A percentile compares a stretch with the other conserved stretches of the same genome.
Evolutionary conservation across 2,113 vertebrate genomes (phyloP).

Genomic region (Cariama cristata): DNA sequence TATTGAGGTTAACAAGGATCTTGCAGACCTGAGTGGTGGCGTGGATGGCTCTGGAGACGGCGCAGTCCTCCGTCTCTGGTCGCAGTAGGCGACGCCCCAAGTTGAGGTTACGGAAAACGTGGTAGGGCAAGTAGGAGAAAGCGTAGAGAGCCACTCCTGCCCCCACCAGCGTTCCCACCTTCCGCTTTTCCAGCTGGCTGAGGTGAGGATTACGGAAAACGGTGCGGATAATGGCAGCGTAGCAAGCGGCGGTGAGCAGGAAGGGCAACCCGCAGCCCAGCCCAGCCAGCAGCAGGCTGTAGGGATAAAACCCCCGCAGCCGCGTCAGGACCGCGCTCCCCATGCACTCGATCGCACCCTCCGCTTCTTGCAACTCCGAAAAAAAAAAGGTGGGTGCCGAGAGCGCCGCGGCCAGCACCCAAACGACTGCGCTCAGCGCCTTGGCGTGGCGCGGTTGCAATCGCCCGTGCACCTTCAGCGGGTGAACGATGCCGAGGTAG

Average conservation of each 20-base stretch:
- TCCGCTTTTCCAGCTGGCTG: constrained; percentile 71
- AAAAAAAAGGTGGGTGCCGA: constrained; percentile 77
- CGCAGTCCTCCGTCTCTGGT: fast-evolving
- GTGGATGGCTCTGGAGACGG: neutral
- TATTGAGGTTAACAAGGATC: constrained; percentile 79
- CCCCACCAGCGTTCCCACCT: constrained; percentile 74
- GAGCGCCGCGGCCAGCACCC: constrained; percentile 69
- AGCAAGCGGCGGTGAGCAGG: constrained; percentile 77
- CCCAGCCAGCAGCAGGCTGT: constrained; percentile 67
- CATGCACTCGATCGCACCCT: neutral
- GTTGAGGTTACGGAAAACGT: constrained; percentile 68
- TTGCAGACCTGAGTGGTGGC: constrained; percentile 76
- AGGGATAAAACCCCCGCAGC: constrained; percentile 19
- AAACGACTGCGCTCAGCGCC: constrained; percentile 58
- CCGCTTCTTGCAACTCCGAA: neutral
- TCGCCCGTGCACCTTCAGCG: constrained; percentile 73
- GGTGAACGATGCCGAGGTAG: constrained; percentile 79
- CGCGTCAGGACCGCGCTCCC: neutral
- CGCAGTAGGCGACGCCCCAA: neutral
- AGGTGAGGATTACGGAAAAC: constrained; percentile 74
- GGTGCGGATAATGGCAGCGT: constrained; percentile 61
- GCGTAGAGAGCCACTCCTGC: constrained; percentile 75
- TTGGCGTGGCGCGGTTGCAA: constrained; percentile 74
- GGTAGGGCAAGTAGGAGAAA: constrained; percentile 85
- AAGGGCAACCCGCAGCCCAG: constrained; percentile 82